Percentiles rank a stretch among this genome's conserved stretches.
phyloP scores from a whole-genome alignment of 1,140 invertebrate species.

The Stenopsyche tienmushanensis region DNA sequence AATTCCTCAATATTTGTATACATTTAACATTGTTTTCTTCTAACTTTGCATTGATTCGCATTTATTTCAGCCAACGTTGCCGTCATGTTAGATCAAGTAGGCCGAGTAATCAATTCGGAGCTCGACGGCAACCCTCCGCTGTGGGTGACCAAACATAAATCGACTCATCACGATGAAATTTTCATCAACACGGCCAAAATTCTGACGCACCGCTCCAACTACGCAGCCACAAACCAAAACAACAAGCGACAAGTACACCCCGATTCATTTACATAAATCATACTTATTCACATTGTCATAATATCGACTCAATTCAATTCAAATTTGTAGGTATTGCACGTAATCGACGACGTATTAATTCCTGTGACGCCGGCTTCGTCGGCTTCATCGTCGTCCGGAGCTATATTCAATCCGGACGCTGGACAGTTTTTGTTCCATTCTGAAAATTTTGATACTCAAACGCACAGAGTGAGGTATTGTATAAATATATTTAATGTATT shows the following conservation, averaged over 20 bases:
- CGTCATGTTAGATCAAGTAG: constrained; percentile 66
- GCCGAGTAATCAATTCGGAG: constrained; percentile 67
- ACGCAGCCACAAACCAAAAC: constrained; percentile 58
- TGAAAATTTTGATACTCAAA: constrained; percentile 70
- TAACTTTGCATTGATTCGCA: constrained; percentile 1
- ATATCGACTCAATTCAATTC: no score
- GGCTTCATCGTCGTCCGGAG: constrained; percentile 57
- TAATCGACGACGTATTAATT: constrained; percentile 78
- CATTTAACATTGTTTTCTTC: neutral
- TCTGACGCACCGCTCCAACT: constrained; percentile 67
- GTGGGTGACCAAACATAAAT: constrained; percentile 69
- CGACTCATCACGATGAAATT: constrained; percentile 64
- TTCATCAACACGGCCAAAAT: constrained; percentile 82
- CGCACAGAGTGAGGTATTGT: constrained; percentile 62
- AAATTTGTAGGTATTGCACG: constrained; percentile 69
- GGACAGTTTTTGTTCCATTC: constrained; percentile 74
- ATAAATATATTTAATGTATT: constrained; percentile 13
- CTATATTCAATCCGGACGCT: constrained; percentile 76
- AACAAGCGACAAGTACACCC: constrained; percentile 73
- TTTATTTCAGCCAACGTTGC: constrained; percentile 68
- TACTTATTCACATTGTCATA: neutral
- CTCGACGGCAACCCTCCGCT: constrained; percentile 77
- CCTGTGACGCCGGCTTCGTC: constrained; percentile 65
- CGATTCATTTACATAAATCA: constrained; percentile 36
- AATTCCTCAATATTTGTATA: neutral